phyloP scores from a whole-genome alignment of 2,797 vertebrate genomes.

The Malacoctenus gilli region DNA sequence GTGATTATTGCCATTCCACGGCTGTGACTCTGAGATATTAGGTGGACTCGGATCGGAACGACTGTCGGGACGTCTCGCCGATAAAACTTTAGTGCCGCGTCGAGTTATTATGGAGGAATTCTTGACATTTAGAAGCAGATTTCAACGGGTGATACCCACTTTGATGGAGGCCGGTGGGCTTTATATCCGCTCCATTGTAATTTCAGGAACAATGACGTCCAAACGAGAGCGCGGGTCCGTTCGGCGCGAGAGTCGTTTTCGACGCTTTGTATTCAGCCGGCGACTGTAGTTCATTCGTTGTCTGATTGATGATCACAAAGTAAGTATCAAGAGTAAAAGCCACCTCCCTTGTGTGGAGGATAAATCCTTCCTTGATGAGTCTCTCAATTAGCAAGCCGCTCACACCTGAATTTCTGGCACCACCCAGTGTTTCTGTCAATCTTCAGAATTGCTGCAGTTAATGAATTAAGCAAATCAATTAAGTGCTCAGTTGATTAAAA shows the following conservation, averaged over 20 bases:
- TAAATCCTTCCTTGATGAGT: conserved; percentile 50
- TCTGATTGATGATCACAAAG: conserved; percentile 53
- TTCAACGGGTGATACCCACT: conserved; percentile 13
- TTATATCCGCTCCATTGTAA: conserved; percentile 26
- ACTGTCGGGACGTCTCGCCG: conserved; percentile 40
- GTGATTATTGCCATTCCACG: conserved; percentile 33
- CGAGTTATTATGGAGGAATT: conserved; percentile 31
- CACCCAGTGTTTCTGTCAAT: conserved; percentile 56
- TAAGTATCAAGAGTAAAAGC: conserved; percentile 50
- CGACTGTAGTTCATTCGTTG: conserved; percentile 19
- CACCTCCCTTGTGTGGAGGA: conserved; percentile 31
- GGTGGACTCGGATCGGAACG: conserved; percentile 40
- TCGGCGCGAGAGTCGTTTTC: conserved; percentile 9
- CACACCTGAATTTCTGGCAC: conserved; percentile 64
- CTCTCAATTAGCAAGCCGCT: conserved; percentile 55
- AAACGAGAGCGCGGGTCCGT: conserved; percentile 6
- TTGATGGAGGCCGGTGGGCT: conserved; percentile 17
- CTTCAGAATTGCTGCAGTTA: conserved; percentile 59
- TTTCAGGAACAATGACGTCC: conserved; percentile 6
- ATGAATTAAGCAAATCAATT: conserved; percentile 75
- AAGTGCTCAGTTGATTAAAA: conserved; percentile 66
- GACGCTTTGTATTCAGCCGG: conserved; percentile 7
- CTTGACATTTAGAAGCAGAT: conserved; percentile 49
- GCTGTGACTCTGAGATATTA: conserved; percentile 50
- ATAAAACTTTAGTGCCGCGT: conserved; percentile 46